These are phyloP conservation scores for Chrosomus eos DNA, from an alignment of 2,797 vertebrate genomes.

Conservation along the genomic window DNA sequence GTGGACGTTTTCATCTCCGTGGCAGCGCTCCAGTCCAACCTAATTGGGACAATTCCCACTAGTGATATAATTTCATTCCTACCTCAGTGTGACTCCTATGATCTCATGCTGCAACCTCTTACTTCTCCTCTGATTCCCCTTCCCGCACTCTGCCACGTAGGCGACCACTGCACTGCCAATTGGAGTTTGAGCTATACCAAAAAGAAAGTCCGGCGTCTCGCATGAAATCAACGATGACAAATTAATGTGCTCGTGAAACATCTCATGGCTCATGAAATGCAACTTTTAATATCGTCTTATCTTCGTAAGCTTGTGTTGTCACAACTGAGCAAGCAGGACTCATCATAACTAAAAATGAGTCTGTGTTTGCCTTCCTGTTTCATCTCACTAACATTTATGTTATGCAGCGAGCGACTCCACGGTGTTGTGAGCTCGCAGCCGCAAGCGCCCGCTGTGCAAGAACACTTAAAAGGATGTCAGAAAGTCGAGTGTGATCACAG, in stretches of 20 bases:
- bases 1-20: slow-evolving; percentile 60
- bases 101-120: slow-evolving; percentile 60
- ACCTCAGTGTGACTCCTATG: slow-evolving; percentile 63
- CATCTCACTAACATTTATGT: slow-evolving; percentile 43
- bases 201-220: slow-evolving; percentile 40
- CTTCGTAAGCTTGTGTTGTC: slow-evolving; percentile 27
- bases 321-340: slow-evolving; percentile 31
- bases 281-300: slow-evolving; percentile 17
- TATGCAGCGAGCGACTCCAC: slow-evolving; percentile 37
- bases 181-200: slow-evolving; percentile 40
- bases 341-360: slow-evolving; percentile 56
- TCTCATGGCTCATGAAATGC: neutral
- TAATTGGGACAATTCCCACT: slow-evolving; percentile 69
- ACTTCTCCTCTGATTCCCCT: slow-evolving; percentile 38
- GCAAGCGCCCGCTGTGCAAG: slow-evolving; percentile 40
- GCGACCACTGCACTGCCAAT: slow-evolving; percentile 41
- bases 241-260: slow-evolving; percentile 22
- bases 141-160: slow-evolving; percentile 42
- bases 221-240: neutral
- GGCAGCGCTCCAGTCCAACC: slow-evolving; percentile 60
- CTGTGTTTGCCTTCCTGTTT: slow-evolving; percentile 52
- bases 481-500: slow-evolving; percentile 49
- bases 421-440: slow-evolving; percentile 31
- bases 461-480: slow-evolving; percentile 51
- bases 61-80: slow-evolving; percentile 65